Conservation (phyloP, 23 tunicate genomes). For the Clavelina lepadiformis region DNA sequence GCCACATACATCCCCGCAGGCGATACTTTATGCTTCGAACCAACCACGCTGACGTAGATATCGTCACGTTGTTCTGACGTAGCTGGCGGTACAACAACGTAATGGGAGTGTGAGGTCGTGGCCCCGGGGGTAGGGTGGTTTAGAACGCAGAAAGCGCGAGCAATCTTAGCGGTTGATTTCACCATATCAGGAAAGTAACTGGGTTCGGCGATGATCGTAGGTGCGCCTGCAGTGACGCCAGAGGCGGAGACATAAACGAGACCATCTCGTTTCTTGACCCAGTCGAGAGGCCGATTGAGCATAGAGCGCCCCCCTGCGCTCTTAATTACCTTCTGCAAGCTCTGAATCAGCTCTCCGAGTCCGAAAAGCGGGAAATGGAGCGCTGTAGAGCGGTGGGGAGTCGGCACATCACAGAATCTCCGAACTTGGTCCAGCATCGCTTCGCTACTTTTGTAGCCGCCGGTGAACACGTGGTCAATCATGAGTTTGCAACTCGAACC, state of each 20-base stretch:
- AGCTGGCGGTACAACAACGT: background rate
- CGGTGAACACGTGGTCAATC: too few relatives aligned
- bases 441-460: background rate
- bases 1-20: conserved; percentile 9
- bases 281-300: conserved; percentile 18
- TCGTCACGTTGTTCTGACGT: background rate
- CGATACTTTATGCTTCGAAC: conserved; percentile 11
- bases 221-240: conserved; percentile 14
- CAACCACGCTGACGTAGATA: conserved; percentile 3
- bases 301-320: conserved; percentile 17
- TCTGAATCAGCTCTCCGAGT: conserved; percentile 17
- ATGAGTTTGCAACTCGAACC: too few relatives aligned
- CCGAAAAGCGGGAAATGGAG: conserved; percentile 17
- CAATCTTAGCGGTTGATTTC: background rate
- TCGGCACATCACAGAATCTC: conserved; percentile 14
- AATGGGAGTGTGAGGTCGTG: background rate
- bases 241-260: conserved; percentile 15
- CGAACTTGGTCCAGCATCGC: background rate
- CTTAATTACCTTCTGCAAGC: background rate
- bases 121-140: background rate
- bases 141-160: conserved; percentile 9
- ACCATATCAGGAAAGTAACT: conserved; percentile 1
- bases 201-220: conserved; percentile 11
- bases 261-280: conserved; percentile 11
- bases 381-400: conserved; percentile 1